Conservation (phyloP, 2,888 invertebrate species). For the Phymatocera aterrima region DNA sequence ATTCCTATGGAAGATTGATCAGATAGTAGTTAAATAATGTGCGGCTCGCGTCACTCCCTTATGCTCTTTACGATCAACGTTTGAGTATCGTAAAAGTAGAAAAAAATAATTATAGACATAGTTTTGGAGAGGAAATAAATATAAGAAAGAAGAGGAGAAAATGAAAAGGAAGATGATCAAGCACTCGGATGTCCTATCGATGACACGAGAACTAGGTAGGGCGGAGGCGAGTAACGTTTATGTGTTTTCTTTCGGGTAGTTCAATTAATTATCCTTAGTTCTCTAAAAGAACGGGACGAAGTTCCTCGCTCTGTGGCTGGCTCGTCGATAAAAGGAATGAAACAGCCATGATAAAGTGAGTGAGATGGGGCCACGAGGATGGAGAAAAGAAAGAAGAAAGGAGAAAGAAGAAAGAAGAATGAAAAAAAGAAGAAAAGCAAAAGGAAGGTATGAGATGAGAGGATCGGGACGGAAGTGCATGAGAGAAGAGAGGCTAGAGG, state of each 20-base stretch:
- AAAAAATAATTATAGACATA: not conserved
- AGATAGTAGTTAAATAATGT: too few species aligned
- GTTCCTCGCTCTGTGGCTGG: slow-evolving; percentile 6
- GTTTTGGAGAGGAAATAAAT: not conserved
- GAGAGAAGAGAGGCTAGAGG: not conserved
- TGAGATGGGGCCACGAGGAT: not conserved
- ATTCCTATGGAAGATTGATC: too few species aligned
- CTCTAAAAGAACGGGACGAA: slow-evolving; percentile 10
- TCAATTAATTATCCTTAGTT: slow-evolving; percentile 38
- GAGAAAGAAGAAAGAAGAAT: not conserved
- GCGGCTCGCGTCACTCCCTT: too few species aligned
- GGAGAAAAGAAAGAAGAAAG: not conserved
- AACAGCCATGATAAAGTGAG: slow-evolving; percentile 27
- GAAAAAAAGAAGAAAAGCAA: not conserved
- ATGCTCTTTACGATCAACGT: too few species aligned
- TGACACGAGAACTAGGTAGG: not conserved
- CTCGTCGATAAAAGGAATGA: slow-evolving; percentile 32
- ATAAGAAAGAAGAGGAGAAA: too few species aligned
- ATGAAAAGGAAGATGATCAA: not conserved
- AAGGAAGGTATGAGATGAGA: slow-evolving; percentile 19
- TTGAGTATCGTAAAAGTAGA: too few species aligned
- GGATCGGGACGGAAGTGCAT: slow-evolving; percentile 12
- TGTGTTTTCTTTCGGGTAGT: slow-evolving; percentile 33
- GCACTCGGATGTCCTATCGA: slow-evolving; percentile 1
- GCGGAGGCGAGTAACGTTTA: not conserved